Evolutionary conservation across 2,113 vertebrate species (phyloP).

Genomic region (Vicugna pacos): DNA sequence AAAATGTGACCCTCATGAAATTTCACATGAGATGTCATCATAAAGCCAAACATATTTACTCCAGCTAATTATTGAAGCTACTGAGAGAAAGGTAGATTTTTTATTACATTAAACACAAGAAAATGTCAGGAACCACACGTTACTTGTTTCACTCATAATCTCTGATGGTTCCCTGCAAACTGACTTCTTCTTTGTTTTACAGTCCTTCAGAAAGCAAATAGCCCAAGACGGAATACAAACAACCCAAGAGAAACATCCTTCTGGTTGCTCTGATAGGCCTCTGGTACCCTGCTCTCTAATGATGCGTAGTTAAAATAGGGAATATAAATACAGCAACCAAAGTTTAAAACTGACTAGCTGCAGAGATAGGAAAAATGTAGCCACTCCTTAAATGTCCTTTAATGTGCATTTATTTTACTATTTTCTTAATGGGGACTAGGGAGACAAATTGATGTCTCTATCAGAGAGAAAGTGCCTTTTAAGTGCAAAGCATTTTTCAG

Average conservation of each 20-base stretch:
- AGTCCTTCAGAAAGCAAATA: conserved; percentile 29
- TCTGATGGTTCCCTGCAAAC: background rate
- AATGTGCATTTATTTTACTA: conserved; percentile 67
- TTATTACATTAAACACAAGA: background rate
- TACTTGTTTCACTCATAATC: background rate
- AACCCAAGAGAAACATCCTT: background rate
- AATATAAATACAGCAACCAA: conserved; percentile 39
- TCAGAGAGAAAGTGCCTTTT: conserved; percentile 76
- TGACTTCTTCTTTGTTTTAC: background rate
- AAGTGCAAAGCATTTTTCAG: conserved; percentile 78
- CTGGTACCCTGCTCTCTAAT: background rate
- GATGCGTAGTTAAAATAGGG: conserved; percentile 10
- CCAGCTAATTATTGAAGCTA: background rate
- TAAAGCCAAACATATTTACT: background rate
- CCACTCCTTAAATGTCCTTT: conserved; percentile 45
- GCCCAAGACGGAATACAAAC: background rate
- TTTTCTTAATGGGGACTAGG: conserved; percentile 70
- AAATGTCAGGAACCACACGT: background rate
- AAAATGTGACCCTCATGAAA: background rate
- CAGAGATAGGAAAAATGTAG: conserved; percentile 50
- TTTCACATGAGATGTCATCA: background rate
- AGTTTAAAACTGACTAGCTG: background rate
- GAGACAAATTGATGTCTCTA: conserved; percentile 63
- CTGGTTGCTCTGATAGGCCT: background rate
- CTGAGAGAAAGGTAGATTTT: background rate